Evolutionary conservation across 2,797 vertebrate species (phyloP).

Genomic region (Onychomys arenicola): DNA sequence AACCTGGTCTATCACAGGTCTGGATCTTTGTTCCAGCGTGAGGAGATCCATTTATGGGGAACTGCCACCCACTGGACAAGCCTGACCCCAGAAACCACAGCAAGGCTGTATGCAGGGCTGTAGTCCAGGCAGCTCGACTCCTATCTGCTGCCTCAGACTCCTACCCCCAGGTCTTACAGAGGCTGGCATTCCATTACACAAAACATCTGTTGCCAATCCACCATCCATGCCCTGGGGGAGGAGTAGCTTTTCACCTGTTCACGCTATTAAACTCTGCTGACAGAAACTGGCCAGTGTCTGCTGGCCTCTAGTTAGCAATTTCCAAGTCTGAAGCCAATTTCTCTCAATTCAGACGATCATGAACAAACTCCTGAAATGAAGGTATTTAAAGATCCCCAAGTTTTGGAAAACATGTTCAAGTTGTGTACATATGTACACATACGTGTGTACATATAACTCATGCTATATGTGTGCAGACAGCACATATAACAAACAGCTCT

Average conservation of each 20-base stretch:
- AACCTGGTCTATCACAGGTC: background rate
- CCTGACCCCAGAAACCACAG: background rate
- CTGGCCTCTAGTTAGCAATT: background rate
- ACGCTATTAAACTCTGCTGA: background rate
- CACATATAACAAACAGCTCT: background rate
- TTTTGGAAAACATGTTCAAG: background rate
- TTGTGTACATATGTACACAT: background rate
- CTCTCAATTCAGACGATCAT: background rate
- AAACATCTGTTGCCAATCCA: background rate
- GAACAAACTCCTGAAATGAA: background rate
- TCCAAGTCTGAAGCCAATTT: background rate
- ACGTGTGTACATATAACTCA: too few relatives aligned
- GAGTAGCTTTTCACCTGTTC: background rate
- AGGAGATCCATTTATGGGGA: background rate
- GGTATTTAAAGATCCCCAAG: background rate
- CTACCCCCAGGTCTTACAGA: background rate
- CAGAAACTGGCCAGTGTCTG: background rate
- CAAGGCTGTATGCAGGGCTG: background rate
- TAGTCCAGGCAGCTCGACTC: background rate
- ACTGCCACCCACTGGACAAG: background rate
- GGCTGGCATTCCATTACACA: background rate
- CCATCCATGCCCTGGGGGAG: background rate
- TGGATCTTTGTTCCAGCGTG: background rate
- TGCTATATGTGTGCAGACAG: constrained; percentile 9
- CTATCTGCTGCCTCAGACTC: background rate